phyloP scores from a whole-genome alignment of 2,888 invertebrate genomes.

The Calephelis perditalis region DNA sequence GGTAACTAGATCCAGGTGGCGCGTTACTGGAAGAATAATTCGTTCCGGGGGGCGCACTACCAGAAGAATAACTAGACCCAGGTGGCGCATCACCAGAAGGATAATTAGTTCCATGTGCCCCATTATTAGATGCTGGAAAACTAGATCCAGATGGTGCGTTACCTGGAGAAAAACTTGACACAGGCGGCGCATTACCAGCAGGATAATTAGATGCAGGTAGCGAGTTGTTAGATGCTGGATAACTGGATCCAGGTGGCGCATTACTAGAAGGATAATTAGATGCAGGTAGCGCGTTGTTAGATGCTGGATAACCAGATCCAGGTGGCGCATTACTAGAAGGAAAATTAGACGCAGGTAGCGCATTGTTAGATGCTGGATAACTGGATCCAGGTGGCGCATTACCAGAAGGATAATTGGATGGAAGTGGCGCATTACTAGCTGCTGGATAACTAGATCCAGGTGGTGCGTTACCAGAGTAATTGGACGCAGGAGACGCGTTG shows the following conservation, averaged over 20 bases:
- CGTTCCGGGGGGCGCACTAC: constrained; percentile 40
- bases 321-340: constrained; percentile 35
- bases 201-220: background rate
- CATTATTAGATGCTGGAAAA: background rate
- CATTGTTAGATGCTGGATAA: constrained; percentile 53
- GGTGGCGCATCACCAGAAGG: constrained; percentile 15
- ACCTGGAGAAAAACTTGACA: background rate
- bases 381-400: constrained; percentile 30
- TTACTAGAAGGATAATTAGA: constrained; percentile 43
- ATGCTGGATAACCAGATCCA: constrained; percentile 28
- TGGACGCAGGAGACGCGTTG: background rate
- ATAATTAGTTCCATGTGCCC: constrained; percentile 29
- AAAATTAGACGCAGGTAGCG: constrained; percentile 26
- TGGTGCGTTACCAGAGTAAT: background rate
- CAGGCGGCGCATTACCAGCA: background rate
- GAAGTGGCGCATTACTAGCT: constrained; percentile 37
- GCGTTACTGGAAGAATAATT: constrained; percentile 29
- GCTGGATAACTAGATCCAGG: constrained; percentile 34
- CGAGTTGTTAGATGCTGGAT: background rate
- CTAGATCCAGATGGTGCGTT: background rate
- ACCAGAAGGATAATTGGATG: constrained; percentile 25
- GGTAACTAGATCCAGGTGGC: constrained; percentile 36
- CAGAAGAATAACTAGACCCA: constrained; percentile 47
- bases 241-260: background rate
- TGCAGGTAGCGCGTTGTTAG: constrained; percentile 17